phyloP scores from a whole-genome alignment of 2,888 invertebrate genomes.

The Germaria angustata region DNA sequence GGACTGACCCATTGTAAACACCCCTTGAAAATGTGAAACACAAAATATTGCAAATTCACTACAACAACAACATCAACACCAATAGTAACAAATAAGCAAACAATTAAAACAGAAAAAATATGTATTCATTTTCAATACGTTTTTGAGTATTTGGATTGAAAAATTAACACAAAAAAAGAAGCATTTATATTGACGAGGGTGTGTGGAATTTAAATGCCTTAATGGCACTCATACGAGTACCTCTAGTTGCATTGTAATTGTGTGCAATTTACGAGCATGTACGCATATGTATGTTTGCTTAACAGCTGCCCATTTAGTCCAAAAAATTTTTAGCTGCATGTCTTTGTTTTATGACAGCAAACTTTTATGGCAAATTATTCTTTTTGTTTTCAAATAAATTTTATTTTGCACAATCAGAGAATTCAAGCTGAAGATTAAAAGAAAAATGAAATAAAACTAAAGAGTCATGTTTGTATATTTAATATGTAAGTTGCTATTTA shows the following conservation, averaged over 20 bases:
- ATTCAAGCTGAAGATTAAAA: neutral
- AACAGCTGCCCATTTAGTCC: slow-evolving; percentile 43
- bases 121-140: slow-evolving; percentile 27
- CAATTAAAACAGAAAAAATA: slow-evolving; percentile 14
- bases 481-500: too few relatives aligned
- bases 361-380: slow-evolving; percentile 28
- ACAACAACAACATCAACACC: neutral
- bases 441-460: too few relatives aligned
- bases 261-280: slow-evolving; percentile 1
- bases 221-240: slow-evolving; percentile 43
- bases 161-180: slow-evolving; percentile 39
- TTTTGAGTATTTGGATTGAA: slow-evolving; percentile 9
- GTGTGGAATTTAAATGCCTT: slow-evolving; percentile 31
- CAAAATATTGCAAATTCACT: slow-evolving; percentile 51
- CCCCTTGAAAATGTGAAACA: slow-evolving; percentile 12
- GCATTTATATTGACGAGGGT: slow-evolving; percentile 17
- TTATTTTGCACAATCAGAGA: slow-evolving; percentile 4
- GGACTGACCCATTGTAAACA: slow-evolving; percentile 34
- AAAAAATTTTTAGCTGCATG: neutral
- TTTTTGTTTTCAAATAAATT: slow-evolving; percentile 26
- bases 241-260: slow-evolving; percentile 28
- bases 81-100: neutral
- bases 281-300: neutral
- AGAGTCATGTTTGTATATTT: too few relatives aligned
- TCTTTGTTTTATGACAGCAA: slow-evolving; percentile 22